Percentiles rank a stretch among this genome's conserved stretches.
phyloP scores from a whole-genome alignment of 2,888 invertebrate species.

The Zonitis immaculata region DNA sequence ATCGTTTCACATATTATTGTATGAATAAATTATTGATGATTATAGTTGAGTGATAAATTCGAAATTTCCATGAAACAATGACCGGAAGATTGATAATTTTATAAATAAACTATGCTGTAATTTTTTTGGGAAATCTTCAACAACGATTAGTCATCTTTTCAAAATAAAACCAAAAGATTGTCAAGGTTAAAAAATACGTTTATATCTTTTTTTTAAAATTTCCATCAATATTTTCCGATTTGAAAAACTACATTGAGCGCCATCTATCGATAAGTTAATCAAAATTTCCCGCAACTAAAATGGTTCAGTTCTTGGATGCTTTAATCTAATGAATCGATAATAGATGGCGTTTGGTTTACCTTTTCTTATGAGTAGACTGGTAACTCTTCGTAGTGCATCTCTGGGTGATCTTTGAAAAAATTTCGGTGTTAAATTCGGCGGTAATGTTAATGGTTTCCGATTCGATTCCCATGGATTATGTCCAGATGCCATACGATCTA shows the following conservation, averaged over 20 bases:
- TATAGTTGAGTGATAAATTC: neutral
- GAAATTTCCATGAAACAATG: neutral
- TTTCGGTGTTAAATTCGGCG: conserved; percentile 83
- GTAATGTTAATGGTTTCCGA: conserved; percentile 80
- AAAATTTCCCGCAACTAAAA: neutral
- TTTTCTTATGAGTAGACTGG: conserved; percentile 72
- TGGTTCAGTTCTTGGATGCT: too few species aligned
- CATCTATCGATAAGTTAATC: neutral
- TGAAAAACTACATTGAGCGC: too few species aligned
- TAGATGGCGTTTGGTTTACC: conserved; percentile 43
- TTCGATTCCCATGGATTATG: conserved; percentile 54
- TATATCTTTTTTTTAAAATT: too few species aligned
- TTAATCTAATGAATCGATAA: neutral
- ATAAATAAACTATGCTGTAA: too few species aligned
- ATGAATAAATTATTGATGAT: too few species aligned
- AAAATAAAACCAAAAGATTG: too few species aligned
- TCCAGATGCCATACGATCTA: conserved; percentile 65
- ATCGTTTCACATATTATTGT: too few species aligned
- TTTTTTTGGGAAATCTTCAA: too few species aligned
- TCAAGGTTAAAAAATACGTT: too few species aligned
- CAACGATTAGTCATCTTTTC: too few species aligned
- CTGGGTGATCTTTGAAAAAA: conserved; percentile 85
- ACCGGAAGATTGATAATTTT: too few species aligned
- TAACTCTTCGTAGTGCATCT: conserved; percentile 80
- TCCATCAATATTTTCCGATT: too few species aligned